These are phyloP conservation scores for Zaprionus africanus DNA, from an alignment of 1,140 invertebrate species.

Conservation along the genomic window DNA sequence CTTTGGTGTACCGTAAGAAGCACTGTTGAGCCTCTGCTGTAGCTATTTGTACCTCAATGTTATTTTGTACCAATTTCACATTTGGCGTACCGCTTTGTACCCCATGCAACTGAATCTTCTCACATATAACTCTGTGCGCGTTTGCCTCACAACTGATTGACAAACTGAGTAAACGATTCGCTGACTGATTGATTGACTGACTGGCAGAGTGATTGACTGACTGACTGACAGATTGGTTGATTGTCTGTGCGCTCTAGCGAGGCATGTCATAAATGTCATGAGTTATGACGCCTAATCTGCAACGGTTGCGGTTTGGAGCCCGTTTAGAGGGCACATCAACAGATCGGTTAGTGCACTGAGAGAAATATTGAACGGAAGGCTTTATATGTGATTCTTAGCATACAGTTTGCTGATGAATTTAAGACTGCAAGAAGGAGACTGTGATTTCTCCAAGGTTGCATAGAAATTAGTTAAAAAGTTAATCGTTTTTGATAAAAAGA, in stretches of 20 bases:
- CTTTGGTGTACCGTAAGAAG: no score
- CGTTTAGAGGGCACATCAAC: background rate
- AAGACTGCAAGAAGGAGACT: background rate
- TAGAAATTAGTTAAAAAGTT: no score
- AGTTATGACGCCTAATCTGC: constrained; percentile 63
- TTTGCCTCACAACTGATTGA: background rate
- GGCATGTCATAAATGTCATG: constrained; percentile 69
- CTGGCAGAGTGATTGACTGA: constrained; percentile 25
- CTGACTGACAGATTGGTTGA: constrained; percentile 31
- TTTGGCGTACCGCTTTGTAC: background rate
- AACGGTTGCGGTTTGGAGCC: constrained; percentile 48
- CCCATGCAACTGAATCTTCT: background rate
- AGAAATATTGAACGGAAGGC: background rate
- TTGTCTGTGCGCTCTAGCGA: constrained; percentile 7
- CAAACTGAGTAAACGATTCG: background rate
- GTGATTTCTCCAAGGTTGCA: no score
- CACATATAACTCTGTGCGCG: no score
- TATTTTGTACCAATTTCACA: no score
- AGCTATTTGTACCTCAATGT: no score
- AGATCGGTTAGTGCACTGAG: background rate
- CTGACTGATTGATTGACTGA: background rate
- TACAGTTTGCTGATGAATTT: background rate
- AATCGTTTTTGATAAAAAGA: no score
- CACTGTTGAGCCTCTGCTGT: no score
- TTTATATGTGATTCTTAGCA: background rate